phyloP scores from a whole-genome alignment of 2,888 invertebrate genomes.

The Congeria kusceri region DNA sequence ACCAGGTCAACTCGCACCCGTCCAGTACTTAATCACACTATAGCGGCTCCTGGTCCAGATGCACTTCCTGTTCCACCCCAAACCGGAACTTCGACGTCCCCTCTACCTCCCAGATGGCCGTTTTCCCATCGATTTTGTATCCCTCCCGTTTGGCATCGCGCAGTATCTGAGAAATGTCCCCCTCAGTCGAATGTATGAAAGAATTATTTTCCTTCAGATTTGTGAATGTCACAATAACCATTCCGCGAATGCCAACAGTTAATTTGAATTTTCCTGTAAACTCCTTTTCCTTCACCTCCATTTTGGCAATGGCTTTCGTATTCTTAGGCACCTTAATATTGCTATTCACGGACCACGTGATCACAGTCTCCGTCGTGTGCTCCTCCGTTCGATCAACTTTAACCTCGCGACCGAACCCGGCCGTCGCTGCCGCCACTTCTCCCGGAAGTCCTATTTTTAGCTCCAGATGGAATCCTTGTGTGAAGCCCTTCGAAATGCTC shows the following conservation, averaged over 20 bases:
- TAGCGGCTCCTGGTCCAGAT: slow-evolving; percentile 79
- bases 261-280: slow-evolving; percentile 85
- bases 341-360: slow-evolving; percentile 86
- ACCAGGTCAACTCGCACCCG: no score
- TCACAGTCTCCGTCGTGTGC: slow-evolving; percentile 82
- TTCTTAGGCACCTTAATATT: slow-evolving; percentile 84
- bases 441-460: slow-evolving; percentile 86
- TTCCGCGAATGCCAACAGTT: slow-evolving; percentile 81
- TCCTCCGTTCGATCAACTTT: slow-evolving; percentile 83
- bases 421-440: slow-evolving; percentile 84
- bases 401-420: slow-evolving; percentile 85
- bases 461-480: slow-evolving; percentile 85
- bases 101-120: slow-evolving; percentile 71
- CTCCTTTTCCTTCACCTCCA: slow-evolving; percentile 86
- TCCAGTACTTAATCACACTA: background rate
- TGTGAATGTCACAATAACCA: slow-evolving; percentile 82
- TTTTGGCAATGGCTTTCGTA: slow-evolving; percentile 84
- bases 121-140: slow-evolving; percentile 66
- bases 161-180: slow-evolving; percentile 80
- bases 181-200: slow-evolving; percentile 82
- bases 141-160: slow-evolving; percentile 66
- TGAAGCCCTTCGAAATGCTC: slow-evolving; percentile 79
- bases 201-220: slow-evolving; percentile 85
- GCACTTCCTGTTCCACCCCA: slow-evolving; percentile 83
- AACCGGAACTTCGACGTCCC: slow-evolving; percentile 82